These are phyloP conservation scores for Palythoa grandis DNA, from an alignment of 92 coral and sea anemone genomes.

Conservation along the genomic window DNA sequence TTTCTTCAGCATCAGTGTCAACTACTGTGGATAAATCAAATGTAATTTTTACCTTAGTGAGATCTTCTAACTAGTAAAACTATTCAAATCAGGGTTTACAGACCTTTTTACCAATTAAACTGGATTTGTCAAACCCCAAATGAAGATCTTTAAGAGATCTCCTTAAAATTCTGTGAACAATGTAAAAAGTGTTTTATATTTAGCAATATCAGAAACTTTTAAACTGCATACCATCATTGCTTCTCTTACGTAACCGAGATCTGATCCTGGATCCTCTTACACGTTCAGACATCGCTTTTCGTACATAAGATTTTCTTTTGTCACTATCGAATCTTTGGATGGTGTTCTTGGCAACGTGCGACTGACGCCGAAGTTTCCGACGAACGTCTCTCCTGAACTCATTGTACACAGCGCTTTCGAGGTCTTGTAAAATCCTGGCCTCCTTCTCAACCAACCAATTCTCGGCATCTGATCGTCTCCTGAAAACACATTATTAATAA, in stretches of 20 bases:
- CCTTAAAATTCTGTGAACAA: too few species aligned
- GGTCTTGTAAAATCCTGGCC: conserved; percentile 76
- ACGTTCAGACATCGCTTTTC: conserved; percentile 75
- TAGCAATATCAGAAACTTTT: neutral
- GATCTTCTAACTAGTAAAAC: too few species aligned
- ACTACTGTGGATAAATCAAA: neutral
- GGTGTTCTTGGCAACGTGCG: conserved; percentile 49
- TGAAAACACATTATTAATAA: conserved; percentile 10
- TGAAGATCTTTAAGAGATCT: too few species aligned
- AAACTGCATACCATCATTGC: conserved; percentile 17
- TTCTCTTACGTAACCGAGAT: conserved; percentile 49
- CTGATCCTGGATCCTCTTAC: conserved; percentile 64
- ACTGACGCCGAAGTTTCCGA: conserved; percentile 74
- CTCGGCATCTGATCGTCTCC: conserved; percentile 76
- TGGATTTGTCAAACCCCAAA: too few species aligned
- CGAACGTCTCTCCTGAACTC: conserved; percentile 94
- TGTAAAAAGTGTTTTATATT: too few species aligned
- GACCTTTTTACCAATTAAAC: too few species aligned
- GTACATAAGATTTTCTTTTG: conserved; percentile 25
- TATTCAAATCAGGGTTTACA: too few species aligned
- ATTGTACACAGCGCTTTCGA: conserved; percentile 95
- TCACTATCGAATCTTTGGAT: conserved; percentile 32
- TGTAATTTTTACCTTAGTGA: neutral
- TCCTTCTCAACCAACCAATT: conserved; percentile 72
- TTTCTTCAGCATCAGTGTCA: conserved; percentile 37